Evolutionary conservation across 2,797 vertebrate genomes (phyloP), one percentile per base, ranked within the genome.

Genomic region (Acrossocheilus wenchowensis): DNA sequence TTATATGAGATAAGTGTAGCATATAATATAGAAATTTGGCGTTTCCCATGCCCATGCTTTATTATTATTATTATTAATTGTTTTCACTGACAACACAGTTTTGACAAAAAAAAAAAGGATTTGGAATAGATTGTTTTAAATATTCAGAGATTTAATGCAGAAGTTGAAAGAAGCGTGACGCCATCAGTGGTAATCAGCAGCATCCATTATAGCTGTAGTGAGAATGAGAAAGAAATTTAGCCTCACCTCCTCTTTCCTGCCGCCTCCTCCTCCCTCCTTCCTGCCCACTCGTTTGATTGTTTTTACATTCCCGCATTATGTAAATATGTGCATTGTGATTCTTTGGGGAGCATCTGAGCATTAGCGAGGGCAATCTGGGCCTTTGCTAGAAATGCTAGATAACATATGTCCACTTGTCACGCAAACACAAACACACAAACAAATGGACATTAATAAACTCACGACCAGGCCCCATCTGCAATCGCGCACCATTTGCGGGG

Each of bases 321-420:
- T 91, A 93, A 95, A 95, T 95, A 92, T 93, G 88, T 93, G 90
- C 85, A 90, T 91, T 92, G 86, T 41, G 80, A 90, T 88, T 93
- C 91, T 90, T 85, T 82, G 85, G 92, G 90, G 88, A 86, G 79
- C 69, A 72, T 43, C 83, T 80, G 88, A 91, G 89, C 85, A 89
- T 88, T 86, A 88, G 85, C 83, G 88, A 90, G 91, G 90, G 88
- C 90, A 92, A 93, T 95, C 93, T 94, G 94, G 92, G 88, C 89
- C 88, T 87, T 87, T 91, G 87, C 73, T 34, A 90, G 89, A 91
- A 92, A 93, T 91, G 91, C 88, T 87, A 83, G 39, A 78, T 89
- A 94, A 92, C 93, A 95, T 94, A 93, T 93, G 92, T 92, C 92
- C 88, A 90, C 90, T 91, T 93, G 92, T 93, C 94, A 92, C 89